Evolutionary conservation across 1,140 invertebrate genomes (phyloP), one percentile per base, ranked within the genome.

Genomic region (Cryptotermes secundus): DNA sequence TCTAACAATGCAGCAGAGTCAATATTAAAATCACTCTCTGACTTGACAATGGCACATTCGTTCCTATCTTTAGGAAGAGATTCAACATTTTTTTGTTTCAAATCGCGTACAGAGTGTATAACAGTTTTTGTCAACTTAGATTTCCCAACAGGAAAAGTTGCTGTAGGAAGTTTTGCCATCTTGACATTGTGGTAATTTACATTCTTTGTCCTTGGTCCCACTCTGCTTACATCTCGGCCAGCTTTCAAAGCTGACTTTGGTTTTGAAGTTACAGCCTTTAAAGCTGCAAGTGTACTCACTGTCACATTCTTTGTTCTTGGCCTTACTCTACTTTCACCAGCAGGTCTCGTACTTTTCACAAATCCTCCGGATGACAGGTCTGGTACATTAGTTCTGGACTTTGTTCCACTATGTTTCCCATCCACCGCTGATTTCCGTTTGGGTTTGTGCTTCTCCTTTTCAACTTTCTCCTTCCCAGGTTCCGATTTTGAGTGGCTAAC

Each of bases 141-240:
- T 86, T 86, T 34, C 31, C 86, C 2, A 88, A 82, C 0, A 88
- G 90, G 87, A 85, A 92, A 92, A 26, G 88, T 91, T 19, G 92
- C 88, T 65, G 91, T 85, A 83, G 89, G 82, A 12, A 90, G 53
- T 85, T 90, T 88, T 84, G 88, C 88, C 82, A 90, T 91, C 87
- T 91, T 90, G n/a, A 93, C 85, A 83, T 88, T 89, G 84, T 93
- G 92, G 87, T 93, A 93, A 86, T 91, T 92, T 0, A 94, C 93
- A 84, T 94, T 93, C 87, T 93, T 93, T 0, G 92, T 94, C 72
- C 92, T 88, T 16, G 92, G 92, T 81, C 92, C 87, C 82, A 92
- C 92, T 83, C 92, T 87, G 84, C 92, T 92, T 24, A 90, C 88
- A 9, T 90, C 90, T 0, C 88, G 87, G 35, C 90, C 90, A 9